These are phyloP conservation scores for Hylia prasina DNA, from an alignment of 2,113 vertebrate genomes.

Conservation along the genomic window DNA sequence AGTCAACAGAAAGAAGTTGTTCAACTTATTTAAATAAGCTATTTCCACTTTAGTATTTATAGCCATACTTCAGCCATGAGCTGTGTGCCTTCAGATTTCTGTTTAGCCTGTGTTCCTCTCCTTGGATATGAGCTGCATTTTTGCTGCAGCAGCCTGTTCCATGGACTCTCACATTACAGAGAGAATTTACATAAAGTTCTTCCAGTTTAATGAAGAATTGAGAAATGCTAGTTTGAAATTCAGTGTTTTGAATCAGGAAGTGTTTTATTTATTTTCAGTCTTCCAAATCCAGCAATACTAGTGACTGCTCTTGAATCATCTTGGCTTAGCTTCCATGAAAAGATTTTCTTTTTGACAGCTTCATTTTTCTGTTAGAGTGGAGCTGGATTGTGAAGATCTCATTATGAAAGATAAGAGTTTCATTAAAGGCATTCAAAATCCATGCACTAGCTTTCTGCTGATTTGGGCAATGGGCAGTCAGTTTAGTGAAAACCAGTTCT, in stretches of 20 bases:
- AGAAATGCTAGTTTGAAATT: neutral
- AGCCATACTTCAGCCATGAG: neutral
- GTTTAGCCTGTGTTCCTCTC: neutral
- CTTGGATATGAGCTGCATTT: neutral
- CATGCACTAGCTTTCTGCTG: neutral
- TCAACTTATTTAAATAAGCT: neutral
- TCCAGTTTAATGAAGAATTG: neutral
- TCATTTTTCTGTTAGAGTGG: neutral
- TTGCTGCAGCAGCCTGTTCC: neutral
- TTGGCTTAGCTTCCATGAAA: neutral
- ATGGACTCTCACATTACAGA: neutral
- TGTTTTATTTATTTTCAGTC: neutral
- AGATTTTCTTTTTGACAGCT: neutral
- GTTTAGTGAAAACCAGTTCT: neutral
- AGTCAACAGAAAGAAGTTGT: neutral
- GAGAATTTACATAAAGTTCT: neutral
- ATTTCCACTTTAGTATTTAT: neutral
- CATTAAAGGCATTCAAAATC: neutral
- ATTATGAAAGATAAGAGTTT: neutral
- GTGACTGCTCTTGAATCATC: neutral
- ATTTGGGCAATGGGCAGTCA: neutral
- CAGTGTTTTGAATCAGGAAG: neutral
- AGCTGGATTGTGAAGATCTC: neutral
- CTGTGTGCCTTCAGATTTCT: neutral
- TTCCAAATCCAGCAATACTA: neutral